phyloP scores from a whole-genome alignment of 2,797 vertebrate genomes.

The Denticeps clupeoides region DNA sequence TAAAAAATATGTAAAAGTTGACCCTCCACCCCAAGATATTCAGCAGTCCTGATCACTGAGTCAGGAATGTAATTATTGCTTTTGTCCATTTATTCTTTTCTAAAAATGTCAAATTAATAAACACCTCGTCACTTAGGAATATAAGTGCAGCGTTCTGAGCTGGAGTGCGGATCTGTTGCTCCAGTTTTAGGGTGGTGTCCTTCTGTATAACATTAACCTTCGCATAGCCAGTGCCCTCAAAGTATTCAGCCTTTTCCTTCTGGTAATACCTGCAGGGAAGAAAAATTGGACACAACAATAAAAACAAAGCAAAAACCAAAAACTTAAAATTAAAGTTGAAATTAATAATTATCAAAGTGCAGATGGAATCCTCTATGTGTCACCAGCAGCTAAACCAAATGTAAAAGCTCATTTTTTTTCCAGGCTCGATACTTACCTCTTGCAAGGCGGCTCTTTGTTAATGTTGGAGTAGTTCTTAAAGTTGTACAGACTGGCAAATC shows the following conservation, averaged over 20 bases:
- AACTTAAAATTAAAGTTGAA: too few species aligned
- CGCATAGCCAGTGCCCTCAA: conserved; percentile 55
- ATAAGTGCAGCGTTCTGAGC: conserved; percentile 50
- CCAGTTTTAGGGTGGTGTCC: accelerated
- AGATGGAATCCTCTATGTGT: too few species aligned
- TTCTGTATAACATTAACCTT: conserved; percentile 16
- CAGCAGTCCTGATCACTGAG: too few species aligned
- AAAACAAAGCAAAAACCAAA: too few species aligned
- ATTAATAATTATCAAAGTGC: too few species aligned
- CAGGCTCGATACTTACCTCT: conserved; percentile 43
- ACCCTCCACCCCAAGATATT: too few species aligned
- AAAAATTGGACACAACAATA: neutral
- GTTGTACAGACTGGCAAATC: conserved; percentile 82
- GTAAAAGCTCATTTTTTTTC: neutral
- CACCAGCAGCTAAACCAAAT: too few species aligned
- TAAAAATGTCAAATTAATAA: too few species aligned
- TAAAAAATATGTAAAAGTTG: too few species aligned
- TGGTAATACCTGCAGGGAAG: conserved; percentile 38
- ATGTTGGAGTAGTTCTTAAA: conserved; percentile 57
- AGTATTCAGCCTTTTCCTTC: conserved; percentile 23
- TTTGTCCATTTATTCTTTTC: too few species aligned
- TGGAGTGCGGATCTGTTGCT: conserved; percentile 13
- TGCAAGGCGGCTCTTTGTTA: conserved; percentile 42
- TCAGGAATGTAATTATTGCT: too few species aligned
- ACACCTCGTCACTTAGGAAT: too few species aligned